Percentiles rank a stretch among this genome's conserved stretches.
Evolutionary conservation across 2,888 invertebrate genomes (phyloP).

Genomic region (Melipona beecheii): DNA sequence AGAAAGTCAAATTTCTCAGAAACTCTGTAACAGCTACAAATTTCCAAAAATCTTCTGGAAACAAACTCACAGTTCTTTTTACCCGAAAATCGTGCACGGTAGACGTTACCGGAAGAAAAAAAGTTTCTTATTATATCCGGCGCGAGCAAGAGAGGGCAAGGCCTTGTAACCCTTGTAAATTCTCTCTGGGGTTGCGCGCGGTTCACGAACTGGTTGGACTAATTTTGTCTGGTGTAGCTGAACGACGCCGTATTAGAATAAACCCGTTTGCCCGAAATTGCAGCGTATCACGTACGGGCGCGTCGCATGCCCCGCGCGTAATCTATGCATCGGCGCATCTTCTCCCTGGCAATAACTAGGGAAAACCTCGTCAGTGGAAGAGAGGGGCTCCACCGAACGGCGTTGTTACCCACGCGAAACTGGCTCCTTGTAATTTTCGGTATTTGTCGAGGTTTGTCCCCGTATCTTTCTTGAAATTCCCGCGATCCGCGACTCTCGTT

Average conservation of each 20-base stretch:
- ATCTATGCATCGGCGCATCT: constrained; percentile 63
- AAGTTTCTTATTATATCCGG: constrained; percentile 34
- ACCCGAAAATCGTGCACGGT: background rate
- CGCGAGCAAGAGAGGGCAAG: background rate
- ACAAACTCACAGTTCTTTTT: too few species aligned
- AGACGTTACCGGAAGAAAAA: background rate
- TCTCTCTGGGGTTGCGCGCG: constrained; percentile 20
- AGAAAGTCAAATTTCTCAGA: too few species aligned
- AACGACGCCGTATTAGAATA: constrained; percentile 56
- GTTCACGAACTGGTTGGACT: constrained; percentile 39
- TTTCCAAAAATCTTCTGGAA: too few species aligned
- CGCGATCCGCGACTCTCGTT: background rate
- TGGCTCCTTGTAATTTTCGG: constrained; percentile 23
- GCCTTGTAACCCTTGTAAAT: constrained; percentile 40
- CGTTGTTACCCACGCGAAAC: constrained; percentile 24
- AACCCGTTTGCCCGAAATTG: constrained; percentile 59
- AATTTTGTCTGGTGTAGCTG: constrained; percentile 49
- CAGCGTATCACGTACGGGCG: constrained; percentile 51
- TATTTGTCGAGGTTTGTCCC: constrained; percentile 13
- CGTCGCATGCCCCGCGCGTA: constrained; percentile 44
- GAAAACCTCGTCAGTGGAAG: constrained; percentile 27
- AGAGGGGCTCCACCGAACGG: constrained; percentile 6
- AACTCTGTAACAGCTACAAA: too few species aligned
- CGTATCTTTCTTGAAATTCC: constrained; percentile 8
- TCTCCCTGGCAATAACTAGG: constrained; percentile 44